These are phyloP conservation scores for Parasteatoda tepidariorum DNA, from an alignment of 1,140 invertebrate genomes.

Conservation along the genomic window DNA sequence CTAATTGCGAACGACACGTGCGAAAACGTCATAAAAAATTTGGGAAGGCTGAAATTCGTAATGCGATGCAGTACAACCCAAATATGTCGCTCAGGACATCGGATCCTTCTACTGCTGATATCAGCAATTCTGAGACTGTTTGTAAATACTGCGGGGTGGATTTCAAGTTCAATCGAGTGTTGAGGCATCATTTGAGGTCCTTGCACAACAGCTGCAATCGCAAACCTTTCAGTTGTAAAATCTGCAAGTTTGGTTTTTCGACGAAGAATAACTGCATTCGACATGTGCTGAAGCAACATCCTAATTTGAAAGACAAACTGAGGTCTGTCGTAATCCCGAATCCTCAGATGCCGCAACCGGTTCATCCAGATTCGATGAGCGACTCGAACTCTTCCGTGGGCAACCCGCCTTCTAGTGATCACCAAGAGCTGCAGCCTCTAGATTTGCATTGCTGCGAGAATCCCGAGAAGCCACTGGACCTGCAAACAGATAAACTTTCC, in stretches of 20 bases:
- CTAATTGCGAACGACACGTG: constrained; percentile 81
- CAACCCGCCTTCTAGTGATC: background rate
- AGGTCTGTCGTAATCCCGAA: constrained; percentile 63
- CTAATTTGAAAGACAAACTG: constrained; percentile 65
- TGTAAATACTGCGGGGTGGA: constrained; percentile 71
- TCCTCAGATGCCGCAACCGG: background rate
- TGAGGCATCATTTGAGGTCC: constrained; percentile 69
- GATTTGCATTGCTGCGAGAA: constrained; percentile 31
- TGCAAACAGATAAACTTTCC: constrained; percentile 10
- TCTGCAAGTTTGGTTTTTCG: constrained; percentile 69
- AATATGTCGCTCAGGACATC: constrained; percentile 60
- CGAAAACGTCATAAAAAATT: constrained; percentile 84
- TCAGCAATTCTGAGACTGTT: constrained; percentile 66
- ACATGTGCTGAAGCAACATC: constrained; percentile 69
- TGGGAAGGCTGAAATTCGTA: constrained; percentile 71
- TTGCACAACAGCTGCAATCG: constrained; percentile 68
- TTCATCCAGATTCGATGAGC: background rate
- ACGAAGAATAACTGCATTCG: constrained; percentile 70
- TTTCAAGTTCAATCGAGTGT: constrained; percentile 69
- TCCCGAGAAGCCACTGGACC: constrained; percentile 12
- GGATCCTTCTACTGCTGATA: constrained; percentile 36
- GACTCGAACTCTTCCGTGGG: background rate
- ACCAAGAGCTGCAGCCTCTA: constrained; percentile 19
- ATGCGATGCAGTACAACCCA: constrained; percentile 64
- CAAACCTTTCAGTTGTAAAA: constrained; percentile 69